Evolutionary conservation across 2,113 vertebrate genomes (phyloP), one percentile per base, ranked within the genome.

Genomic region (Lamprologus sp.): DNA sequence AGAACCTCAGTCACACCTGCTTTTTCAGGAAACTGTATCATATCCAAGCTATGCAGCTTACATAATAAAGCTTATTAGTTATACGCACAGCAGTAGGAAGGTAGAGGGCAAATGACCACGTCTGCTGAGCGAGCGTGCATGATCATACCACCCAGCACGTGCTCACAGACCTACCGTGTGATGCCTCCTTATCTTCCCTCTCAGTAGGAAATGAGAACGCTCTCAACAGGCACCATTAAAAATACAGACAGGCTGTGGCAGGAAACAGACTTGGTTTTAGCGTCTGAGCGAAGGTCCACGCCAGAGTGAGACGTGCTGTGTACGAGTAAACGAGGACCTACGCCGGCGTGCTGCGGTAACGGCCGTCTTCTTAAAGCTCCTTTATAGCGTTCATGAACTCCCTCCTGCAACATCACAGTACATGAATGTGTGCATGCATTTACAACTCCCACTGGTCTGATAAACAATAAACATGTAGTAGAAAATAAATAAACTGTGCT

Each of bases 401-500:
- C 51, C 28, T 84, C 37, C 40, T 79, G 77, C 47, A 68, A 83
- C 83, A n/a, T 56, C 31, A 80, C 5, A 40, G 7, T 70, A 13
- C 26, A 77, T 65, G 79, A 51, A 45, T 12, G 56, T 81, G 37
- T 90, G 87, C 88, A 91, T 92, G 92, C 60, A 47, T 28, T 65
- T 73, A 14, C 53, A 28, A 55, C 84, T 88, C 81, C 86, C 79
- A 86, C 84, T 89, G 85, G 86, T 90, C 89, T 93, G 68, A 89
- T 85, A 85, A 85, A 85, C 54, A 94, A 95, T 94, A 95, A 95
- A 94, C 10, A 81, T 60, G 23, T 79, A 84, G 60, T 87, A 9
- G 9, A 6, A 63, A 77, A 83, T 77, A 83, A 77, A 81, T 75
- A 7, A 81, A 42, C 5, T 2, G 5, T 40, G 14, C 58, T 53